Conservation (phyloP, 2,888 invertebrate species). For the Euphydryas editha region DNA sequence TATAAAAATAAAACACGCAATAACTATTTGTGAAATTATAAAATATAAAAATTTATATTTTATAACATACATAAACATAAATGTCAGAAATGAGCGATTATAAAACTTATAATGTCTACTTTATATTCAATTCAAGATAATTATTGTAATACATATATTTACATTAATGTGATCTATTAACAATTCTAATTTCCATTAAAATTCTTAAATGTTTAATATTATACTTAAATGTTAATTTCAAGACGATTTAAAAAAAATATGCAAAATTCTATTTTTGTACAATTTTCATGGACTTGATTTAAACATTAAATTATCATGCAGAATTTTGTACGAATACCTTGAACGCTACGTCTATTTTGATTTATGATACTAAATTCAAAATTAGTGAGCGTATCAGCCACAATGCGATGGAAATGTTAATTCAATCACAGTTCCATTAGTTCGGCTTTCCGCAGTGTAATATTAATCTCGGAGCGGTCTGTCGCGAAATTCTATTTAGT, state of each 20-base stretch:
- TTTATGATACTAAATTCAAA: conserved; percentile 16
- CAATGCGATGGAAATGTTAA: conserved; percentile 55
- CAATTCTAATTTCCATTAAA: not conserved
- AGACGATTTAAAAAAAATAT: not conserved
- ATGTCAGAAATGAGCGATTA: not conserved
- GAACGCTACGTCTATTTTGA: conserved; percentile 10
- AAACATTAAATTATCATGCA: not conserved
- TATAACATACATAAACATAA: not conserved
- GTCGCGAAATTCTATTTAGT: conserved; percentile 70
- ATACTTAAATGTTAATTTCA: not conserved
- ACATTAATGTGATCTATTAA: not conserved
- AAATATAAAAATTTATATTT: not conserved
- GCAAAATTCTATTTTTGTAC: not conserved
- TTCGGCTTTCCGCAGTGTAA: conserved; percentile 57
- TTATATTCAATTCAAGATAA: conserved; percentile 3
- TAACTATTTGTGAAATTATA: not conserved
- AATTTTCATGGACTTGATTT: not conserved
- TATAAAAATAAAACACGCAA: not conserved
- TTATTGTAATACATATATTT: conserved; percentile 3
- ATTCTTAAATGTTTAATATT: not conserved
- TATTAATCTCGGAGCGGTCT: conserved; percentile 65
- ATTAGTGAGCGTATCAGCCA: conserved; percentile 25
- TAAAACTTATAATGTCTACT: not conserved
- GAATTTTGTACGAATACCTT: not conserved
- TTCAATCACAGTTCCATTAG: conserved; percentile 62